Base-by-base conservation (phyloP, 35 echinoderm and acorn worm species). In the Strongylocentrotus purpuratus region DNA sequence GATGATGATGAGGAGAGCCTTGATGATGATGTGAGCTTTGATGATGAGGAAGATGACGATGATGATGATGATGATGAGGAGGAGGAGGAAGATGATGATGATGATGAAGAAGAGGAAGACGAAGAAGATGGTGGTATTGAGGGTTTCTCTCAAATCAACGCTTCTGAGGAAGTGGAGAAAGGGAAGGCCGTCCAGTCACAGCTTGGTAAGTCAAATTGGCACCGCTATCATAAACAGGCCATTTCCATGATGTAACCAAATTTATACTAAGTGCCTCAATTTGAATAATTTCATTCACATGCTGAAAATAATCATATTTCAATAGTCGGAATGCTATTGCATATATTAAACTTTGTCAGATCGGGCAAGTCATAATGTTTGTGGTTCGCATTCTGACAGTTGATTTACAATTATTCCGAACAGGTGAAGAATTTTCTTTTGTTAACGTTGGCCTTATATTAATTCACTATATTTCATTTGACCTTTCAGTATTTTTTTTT, bases 171-270 rank as follows among this genome's bases (percentile, higher is more conserved):
- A 86, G 50, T 96, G 8, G 86, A 86, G 32, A 96, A 96, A 90
- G 97, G 97, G 7, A 95, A 95, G 48, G 97, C 97, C 33, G 95
- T 94, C 31, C 95, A 95, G 86, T 94, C 92, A 2, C 97, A 98
- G 33, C 91, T 98, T 2, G 96, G 97, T 98, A 86, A 94, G 95
- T 95, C 15, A 50, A 94, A 78, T 55, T 55, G 50, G 10, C 50
- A 55, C 9, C 50, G 2, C 10, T 7, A 86, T 86, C 85, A 86
- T 86, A 31, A 31, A 22, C 89, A 12, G 86, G 18, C 47, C 9
- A 18, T n/a, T 31, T 48, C 7, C 9, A 17, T 95, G 48, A n/a
- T n/a, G 14, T 95, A 2, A 47, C 33, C 41, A 32, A 0, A n/a
- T 31, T 15, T 15, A 32, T 45, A 32, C 25, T 94, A 55, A 94